Conservation (phyloP, 2,888 invertebrate genomes). For the Heliconius aoede region DNA sequence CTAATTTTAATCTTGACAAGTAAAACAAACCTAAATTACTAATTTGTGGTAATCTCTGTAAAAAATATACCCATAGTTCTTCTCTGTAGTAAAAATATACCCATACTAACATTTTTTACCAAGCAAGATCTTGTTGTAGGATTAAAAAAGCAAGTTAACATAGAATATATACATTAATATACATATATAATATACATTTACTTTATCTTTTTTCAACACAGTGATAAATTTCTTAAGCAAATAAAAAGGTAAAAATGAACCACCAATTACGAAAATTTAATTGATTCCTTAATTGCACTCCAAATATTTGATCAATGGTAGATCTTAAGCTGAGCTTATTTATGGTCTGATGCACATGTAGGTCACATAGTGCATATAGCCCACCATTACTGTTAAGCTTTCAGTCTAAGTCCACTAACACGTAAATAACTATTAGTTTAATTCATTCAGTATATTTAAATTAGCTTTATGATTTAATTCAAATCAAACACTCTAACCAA, state of each 20-base stretch:
- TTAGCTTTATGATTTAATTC: neutral
- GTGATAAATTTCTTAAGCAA: no score
- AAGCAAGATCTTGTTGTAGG: no score
- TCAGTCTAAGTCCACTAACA: conserved; percentile 42
- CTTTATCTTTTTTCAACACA: no score
- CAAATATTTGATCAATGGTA: conserved; percentile 37
- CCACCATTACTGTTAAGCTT: conserved; percentile 49
- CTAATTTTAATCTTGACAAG: no score
- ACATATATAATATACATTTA: no score
- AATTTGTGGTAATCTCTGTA: no score
- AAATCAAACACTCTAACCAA: neutral
- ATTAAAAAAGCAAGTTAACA: no score
- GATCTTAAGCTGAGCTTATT: conserved; percentile 49
- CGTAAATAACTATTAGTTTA: conserved; percentile 21
- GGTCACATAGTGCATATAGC: conserved; percentile 49
- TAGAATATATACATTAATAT: no score
- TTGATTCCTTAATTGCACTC: conserved; percentile 18
- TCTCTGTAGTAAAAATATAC: neutral
- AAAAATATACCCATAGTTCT: neutral
- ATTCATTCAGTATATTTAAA: neutral
- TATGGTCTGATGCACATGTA: conserved; percentile 51
- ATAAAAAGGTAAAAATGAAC: neutral
- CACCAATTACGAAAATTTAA: neutral
- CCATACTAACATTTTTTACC: neutral
- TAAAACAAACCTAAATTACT: no score